Percentiles rank a stretch among this genome's conserved stretches.
Evolutionary conservation across 2,888 invertebrate species (phyloP).

Genomic region (Elegia similella): DNA sequence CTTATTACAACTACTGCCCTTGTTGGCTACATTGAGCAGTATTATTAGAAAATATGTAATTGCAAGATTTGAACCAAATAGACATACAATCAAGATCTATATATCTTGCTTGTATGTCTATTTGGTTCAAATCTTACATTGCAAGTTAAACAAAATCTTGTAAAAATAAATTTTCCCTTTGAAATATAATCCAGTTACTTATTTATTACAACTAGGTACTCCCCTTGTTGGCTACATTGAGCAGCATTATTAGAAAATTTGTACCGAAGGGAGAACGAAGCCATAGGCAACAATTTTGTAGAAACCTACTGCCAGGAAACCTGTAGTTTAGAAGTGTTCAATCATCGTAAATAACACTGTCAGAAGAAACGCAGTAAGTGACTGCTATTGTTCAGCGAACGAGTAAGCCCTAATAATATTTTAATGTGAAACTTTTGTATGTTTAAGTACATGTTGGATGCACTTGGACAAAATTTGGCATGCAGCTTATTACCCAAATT

Average conservation of each 20-base stretch:
- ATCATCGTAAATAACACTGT: slow-evolving; percentile 19
- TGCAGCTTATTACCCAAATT: no score
- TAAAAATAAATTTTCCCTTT: background rate
- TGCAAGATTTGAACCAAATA: no score
- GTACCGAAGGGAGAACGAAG: slow-evolving; percentile 35
- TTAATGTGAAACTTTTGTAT: background rate
- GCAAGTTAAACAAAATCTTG: no score
- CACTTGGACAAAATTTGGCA: no score
- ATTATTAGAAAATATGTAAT: no score
- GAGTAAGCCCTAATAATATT: background rate
- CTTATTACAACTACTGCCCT: no score
- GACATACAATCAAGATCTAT: no score
- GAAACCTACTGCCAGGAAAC: slow-evolving; percentile 47
- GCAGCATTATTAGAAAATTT: background rate
- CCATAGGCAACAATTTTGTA: slow-evolving; percentile 55
- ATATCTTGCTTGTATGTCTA: no score
- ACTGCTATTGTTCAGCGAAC: background rate
- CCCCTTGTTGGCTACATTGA: background rate
- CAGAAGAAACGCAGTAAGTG: background rate
- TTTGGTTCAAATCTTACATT: no score
- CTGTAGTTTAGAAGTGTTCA: slow-evolving; percentile 26
- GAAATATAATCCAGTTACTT: background rate
- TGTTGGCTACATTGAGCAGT: no score
- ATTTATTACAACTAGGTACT: no score
- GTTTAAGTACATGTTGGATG: no score